These are phyloP conservation scores for Mayetiola destructor DNA, from an alignment of 2,888 invertebrate genomes.

Conservation along the genomic window DNA sequence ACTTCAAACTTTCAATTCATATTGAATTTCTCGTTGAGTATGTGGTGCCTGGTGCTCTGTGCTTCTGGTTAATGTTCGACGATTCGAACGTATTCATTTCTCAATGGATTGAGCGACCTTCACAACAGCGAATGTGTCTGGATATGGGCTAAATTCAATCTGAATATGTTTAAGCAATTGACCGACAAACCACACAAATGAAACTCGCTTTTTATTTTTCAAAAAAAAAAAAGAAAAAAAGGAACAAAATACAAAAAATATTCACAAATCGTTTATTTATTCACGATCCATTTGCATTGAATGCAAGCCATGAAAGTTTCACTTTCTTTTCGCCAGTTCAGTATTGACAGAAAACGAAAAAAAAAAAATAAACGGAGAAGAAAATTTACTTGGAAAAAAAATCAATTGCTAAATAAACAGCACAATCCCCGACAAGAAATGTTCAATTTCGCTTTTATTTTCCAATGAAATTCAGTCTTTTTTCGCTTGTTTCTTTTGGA, in stretches of 20 bases:
- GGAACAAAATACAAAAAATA: neutral
- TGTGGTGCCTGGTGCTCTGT: too few species aligned
- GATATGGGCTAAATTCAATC: too few species aligned
- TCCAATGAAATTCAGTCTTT: too few species aligned
- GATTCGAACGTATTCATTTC: too few species aligned
- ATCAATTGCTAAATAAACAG: slow-evolving; percentile 5
- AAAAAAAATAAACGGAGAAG: slow-evolving; percentile 6
- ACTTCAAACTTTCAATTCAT: too few species aligned
- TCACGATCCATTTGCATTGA: slow-evolving; percentile 9
- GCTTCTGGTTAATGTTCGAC: too few species aligned
- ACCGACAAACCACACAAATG: neutral
- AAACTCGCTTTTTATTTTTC: neutral
- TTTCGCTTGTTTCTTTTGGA: neutral
- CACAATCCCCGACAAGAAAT: neutral
- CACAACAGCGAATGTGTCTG: too few species aligned
- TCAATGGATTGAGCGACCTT: too few species aligned
- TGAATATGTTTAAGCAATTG: too few species aligned
- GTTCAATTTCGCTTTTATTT: neutral
- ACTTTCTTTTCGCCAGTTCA: slow-evolving; percentile 9
- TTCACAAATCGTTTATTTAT: neutral
- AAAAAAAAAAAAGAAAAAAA: neutral
- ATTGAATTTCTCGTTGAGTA: too few species aligned
- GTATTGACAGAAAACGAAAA: slow-evolving; percentile 7
- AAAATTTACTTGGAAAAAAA: too few species aligned
- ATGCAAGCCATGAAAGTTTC: slow-evolving; percentile 9